phyloP scores from a whole-genome alignment of 2,888 invertebrate species.

The Drosophila siamana region DNA sequence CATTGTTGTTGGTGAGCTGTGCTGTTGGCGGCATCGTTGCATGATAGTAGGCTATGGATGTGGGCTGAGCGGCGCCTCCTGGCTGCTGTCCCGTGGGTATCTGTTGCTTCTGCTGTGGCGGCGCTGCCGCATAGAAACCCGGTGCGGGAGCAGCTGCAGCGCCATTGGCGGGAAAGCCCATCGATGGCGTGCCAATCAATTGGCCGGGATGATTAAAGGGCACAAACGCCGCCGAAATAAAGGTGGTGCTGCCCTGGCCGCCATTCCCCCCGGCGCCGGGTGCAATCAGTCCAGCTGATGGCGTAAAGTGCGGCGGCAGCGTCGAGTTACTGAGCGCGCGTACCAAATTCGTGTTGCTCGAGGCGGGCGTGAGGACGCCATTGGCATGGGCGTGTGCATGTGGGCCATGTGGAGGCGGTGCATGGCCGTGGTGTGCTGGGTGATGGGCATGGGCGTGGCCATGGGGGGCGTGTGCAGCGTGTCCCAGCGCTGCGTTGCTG shows the following conservation, averaged over 20 bases:
- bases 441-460: constrained; percentile 43
- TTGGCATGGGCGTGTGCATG: constrained; percentile 42
- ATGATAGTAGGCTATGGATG: constrained; percentile 41
- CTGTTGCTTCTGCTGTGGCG: constrained; percentile 57
- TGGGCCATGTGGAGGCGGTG: constrained; percentile 11
- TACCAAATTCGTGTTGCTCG: constrained; percentile 53
- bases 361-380: constrained; percentile 48
- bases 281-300: constrained; percentile 73
- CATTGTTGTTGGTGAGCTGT: constrained; percentile 19
- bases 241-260: constrained; percentile 34
- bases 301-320: constrained; percentile 55
- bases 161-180: constrained; percentile 56
- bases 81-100: constrained; percentile 48
- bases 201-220: constrained; percentile 50
- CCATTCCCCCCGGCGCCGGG: constrained; percentile 30
- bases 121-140: constrained; percentile 40
- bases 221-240: constrained; percentile 50
- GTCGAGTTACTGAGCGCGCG: constrained; percentile 53
- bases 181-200: constrained; percentile 47
- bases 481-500: constrained; percentile 62
- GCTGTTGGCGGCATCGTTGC: constrained; percentile 18
- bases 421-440: constrained; percentile 34
- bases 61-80: constrained; percentile 36
- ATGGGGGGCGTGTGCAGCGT: constrained; percentile 41
- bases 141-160: constrained; percentile 34